A percentile compares a stretch with the other conserved stretches of the same genome.
Conservation (phyloP, 2,797 vertebrate species). For the Poecilia gillii region DNA sequence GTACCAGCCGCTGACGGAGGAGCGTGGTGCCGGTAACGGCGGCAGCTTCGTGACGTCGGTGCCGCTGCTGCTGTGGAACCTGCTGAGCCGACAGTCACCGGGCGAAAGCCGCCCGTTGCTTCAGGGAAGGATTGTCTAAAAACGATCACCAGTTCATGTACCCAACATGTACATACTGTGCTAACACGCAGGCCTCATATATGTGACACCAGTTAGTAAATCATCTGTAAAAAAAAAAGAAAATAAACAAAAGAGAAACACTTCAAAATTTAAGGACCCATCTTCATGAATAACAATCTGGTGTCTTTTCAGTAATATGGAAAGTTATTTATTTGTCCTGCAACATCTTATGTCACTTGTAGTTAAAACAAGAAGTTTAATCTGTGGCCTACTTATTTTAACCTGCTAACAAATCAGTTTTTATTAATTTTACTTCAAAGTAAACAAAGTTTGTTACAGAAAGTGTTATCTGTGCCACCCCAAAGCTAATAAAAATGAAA, state of each 20-base stretch:
- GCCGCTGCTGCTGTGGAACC: conserved; percentile 84
- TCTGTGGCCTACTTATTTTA: conserved; percentile 36
- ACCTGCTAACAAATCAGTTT: conserved; percentile 42
- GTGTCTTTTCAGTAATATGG: conserved; percentile 28
- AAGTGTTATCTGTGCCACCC: conserved; percentile 41
- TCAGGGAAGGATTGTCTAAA: conserved; percentile 83
- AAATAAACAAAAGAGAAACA: conserved; percentile 7
- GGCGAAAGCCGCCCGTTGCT: conserved; percentile 89
- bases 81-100: conserved; percentile 78
- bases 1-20: conserved; percentile 78
- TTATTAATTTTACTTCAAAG: conserved; percentile 29
- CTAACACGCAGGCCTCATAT: conserved; percentile 25
- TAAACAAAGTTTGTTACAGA: conserved; percentile 30
- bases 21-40: conserved; percentile 39
- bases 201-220: conserved; percentile 17
- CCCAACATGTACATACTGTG: conserved; percentile 10
- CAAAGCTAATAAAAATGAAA: conserved; percentile 58
- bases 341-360: conserved; percentile 44
- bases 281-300: conserved; percentile 8
- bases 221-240: not conserved
- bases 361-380: conserved; percentile 29
- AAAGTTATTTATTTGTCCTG: conserved; percentile 69
- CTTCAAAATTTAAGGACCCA: conserved; percentile 16
- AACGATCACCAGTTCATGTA: conserved; percentile 16
- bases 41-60: conserved; percentile 76